phyloP scores from a whole-genome alignment of 2,113 vertebrate genomes.

The Pelmatolapia mariae region DNA sequence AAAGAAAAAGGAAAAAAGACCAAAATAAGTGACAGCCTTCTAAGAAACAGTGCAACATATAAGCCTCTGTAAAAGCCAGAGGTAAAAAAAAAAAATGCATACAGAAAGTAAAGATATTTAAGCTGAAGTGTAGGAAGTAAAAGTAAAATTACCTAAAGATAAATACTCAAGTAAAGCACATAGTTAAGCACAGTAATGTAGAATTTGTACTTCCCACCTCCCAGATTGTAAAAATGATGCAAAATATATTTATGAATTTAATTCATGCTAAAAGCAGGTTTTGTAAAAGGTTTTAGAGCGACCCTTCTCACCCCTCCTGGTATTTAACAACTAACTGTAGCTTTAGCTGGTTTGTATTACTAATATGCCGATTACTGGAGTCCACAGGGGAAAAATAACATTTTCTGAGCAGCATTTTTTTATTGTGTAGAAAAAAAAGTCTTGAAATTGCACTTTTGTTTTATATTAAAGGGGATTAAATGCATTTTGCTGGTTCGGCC shows the following conservation, averaged over 20 bases:
- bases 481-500: neutral
- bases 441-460: neutral
- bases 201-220: neutral
- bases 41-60: neutral
- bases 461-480: neutral
- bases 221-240: neutral
- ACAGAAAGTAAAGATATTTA: neutral
- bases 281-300: neutral
- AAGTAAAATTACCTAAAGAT: neutral
- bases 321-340: neutral
- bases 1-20: neutral
- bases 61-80: neutral
- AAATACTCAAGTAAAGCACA: neutral
- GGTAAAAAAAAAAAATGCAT: neutral
- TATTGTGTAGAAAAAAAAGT: neutral
- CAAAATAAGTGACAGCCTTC: neutral
- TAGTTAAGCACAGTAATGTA: neutral
- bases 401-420: neutral
- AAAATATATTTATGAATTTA: neutral
- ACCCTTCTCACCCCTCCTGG: neutral
- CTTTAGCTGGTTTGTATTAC: neutral
- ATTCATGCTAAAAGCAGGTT: neutral
- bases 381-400: accelerated
- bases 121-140: neutral
- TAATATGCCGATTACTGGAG: neutral